Evolutionary conservation across 2,888 invertebrate species (phyloP).

Genomic region (Zhengitettix transpicula): DNA sequence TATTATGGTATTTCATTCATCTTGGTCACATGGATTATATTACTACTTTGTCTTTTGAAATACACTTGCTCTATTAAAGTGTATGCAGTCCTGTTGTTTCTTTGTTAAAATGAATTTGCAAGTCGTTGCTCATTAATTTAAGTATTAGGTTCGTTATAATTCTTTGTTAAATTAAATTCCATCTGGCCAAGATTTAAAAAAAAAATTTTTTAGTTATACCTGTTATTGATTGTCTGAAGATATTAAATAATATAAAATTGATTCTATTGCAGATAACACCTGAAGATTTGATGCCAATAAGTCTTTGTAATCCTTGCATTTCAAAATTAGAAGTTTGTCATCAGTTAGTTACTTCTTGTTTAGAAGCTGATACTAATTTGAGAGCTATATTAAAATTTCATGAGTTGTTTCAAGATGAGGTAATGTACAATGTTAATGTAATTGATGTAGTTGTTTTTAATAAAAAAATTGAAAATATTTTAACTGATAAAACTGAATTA

Average conservation of each 20-base stretch:
- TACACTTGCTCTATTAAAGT: too few relatives aligned
- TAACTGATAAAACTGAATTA: too few relatives aligned
- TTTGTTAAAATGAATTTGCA: too few relatives aligned
- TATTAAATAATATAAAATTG: not conserved
- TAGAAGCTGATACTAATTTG: conserved; percentile 8
- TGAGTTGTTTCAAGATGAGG: not conserved
- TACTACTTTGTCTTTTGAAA: too few relatives aligned
- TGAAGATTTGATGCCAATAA: conserved; percentile 7
- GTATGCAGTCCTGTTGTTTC: too few relatives aligned
- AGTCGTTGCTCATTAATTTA: too few relatives aligned
- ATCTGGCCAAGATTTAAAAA: too few relatives aligned
- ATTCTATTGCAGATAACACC: conserved; percentile 7
- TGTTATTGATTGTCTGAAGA: not conserved
- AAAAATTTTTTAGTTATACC: too few relatives aligned
- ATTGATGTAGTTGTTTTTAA: too few relatives aligned
- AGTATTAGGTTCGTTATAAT: too few relatives aligned
- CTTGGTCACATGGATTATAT: not conserved
- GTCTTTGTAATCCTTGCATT: conserved; percentile 7
- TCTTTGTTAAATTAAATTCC: too few relatives aligned
- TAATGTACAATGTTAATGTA: not conserved
- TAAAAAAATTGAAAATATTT: too few relatives aligned
- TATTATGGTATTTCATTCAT: conserved; percentile 5
- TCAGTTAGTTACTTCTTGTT: conserved; percentile 3
- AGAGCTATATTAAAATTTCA: conserved; percentile 1
- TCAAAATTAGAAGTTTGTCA: conserved; percentile 8